phyloP scores from a whole-genome alignment of 2,113 vertebrate species.

The Sialia sialis region DNA sequence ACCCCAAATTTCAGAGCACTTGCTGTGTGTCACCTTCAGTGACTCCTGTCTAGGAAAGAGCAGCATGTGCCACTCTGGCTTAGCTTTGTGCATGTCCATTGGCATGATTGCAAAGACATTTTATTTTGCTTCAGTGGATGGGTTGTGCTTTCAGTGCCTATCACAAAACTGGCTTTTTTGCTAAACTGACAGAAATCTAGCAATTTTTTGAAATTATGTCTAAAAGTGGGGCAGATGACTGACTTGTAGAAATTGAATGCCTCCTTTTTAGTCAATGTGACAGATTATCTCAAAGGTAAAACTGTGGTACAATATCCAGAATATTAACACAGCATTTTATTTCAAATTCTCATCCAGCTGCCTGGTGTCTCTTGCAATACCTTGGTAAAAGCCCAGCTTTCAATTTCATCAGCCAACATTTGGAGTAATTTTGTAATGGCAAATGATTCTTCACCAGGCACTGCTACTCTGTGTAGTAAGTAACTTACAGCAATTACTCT shows the following conservation, averaged over 20 bases:
- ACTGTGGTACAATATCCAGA: not conserved
- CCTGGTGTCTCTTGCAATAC: not conserved
- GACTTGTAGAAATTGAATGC: not conserved
- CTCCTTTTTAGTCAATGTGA: not conserved
- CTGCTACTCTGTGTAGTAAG: not conserved
- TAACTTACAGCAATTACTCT: not conserved
- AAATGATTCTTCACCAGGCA: not conserved
- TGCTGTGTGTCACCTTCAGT: not conserved
- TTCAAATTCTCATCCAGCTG: not conserved
- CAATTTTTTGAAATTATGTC: not conserved
- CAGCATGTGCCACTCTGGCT: not conserved
- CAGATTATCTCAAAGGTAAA: not conserved
- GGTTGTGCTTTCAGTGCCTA: not conserved
- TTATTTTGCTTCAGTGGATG: not conserved
- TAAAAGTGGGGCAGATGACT: not conserved
- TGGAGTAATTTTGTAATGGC: not conserved
- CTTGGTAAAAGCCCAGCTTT: not conserved
- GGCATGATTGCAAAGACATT: not conserved
- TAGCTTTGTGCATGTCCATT: not conserved
- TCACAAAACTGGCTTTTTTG: not conserved
- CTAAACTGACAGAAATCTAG: not conserved
- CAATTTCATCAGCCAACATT: not conserved
- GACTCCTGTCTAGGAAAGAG: not conserved
- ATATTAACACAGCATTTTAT: not conserved
- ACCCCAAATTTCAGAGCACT: not conserved